A percentile compares a stretch with the other conserved stretches of the same genome.
Evolutionary conservation across 2,888 invertebrate species (phyloP).

Genomic region (Aricia artaxerxes): DNA sequence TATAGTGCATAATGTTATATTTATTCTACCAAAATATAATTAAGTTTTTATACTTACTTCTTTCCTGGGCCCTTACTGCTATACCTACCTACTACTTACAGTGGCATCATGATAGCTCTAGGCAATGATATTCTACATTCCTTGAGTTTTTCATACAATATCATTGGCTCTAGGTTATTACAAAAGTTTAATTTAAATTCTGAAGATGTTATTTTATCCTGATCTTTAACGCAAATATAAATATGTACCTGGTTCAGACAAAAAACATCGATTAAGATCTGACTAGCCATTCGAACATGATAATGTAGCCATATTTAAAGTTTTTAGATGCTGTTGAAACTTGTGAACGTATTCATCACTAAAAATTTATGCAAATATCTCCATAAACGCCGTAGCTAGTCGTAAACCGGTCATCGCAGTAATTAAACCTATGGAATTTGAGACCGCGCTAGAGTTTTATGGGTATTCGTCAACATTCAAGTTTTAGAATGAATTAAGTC

Average conservation of each 20-base stretch:
- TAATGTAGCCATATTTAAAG: neutral
- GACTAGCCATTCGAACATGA: neutral
- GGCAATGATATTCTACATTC: too few species aligned
- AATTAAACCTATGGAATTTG: constrained; percentile 14
- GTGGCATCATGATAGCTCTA: too few species aligned
- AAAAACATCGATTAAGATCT: neutral
- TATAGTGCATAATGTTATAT: too few species aligned
- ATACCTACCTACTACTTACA: too few species aligned
- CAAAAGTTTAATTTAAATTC: too few species aligned
- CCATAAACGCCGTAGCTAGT: neutral
- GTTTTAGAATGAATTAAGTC: neutral
- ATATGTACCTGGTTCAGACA: neutral
- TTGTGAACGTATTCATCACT: neutral
- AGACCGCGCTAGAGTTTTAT: neutral
- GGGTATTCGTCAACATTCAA: neutral
- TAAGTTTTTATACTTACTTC: too few species aligned
- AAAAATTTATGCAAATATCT: constrained; percentile 1
- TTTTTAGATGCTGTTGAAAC: constrained; percentile 1
- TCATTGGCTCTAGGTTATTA: too few species aligned
- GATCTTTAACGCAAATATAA: neutral
- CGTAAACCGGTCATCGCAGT: neutral
- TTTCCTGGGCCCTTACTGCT: too few species aligned
- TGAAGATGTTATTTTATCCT: neutral
- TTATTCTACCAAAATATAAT: too few species aligned
- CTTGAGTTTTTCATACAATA: too few species aligned